Evolutionary conservation across 2,113 vertebrate species (phyloP), one percentile per base, ranked within the genome.

Genomic region (Dunckerocampus dactyliophorus): DNA sequence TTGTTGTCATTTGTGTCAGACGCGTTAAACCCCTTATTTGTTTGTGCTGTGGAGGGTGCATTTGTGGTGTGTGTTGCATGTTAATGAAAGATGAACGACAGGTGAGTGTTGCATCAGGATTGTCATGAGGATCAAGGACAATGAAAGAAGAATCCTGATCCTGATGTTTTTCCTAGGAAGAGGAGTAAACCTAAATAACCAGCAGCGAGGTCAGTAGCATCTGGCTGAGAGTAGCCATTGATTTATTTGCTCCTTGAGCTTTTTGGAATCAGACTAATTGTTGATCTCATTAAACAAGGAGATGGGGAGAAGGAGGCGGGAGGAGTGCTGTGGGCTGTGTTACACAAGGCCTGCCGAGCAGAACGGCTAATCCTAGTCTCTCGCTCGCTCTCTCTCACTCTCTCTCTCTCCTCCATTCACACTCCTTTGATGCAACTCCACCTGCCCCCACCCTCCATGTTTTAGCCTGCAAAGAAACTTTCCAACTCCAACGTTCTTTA

Each of bases 211-310:
- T 53, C 37, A 22, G 70, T 61, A 42, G 70, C 63, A 42, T 56
- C 50, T 19, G 28, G 74, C 28, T 37, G 42, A 65, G 54, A 51
- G 59, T 2, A 57, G 62, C 59, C 70, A 71, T 81, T 67, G 65
- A 84, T 88, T 88, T 86, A 79, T 87, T 86, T 87, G 73, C 80
- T 83, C 84, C 84, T 88, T 89, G 88, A 82, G 86, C 82, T 77
- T 82, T 81, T 84, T 77, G 88, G 85, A 87, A 88, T 88, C 79
- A 65, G 68, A 82, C 89, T 92, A 92, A 92, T 92, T 91, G 89
- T 89, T 82, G 88, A 89, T 88, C 88, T 90, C 88, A 89, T 91
- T 92, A 92, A 91, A 90, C 90, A 88, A 79, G 82, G 82, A 86
- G 84, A 88, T 77, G 72, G 74, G 82, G 77, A 69, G 70, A 69